Evolutionary conservation across 2,113 vertebrate genomes (phyloP).

Genomic region (Cinclus cinclus): DNA sequence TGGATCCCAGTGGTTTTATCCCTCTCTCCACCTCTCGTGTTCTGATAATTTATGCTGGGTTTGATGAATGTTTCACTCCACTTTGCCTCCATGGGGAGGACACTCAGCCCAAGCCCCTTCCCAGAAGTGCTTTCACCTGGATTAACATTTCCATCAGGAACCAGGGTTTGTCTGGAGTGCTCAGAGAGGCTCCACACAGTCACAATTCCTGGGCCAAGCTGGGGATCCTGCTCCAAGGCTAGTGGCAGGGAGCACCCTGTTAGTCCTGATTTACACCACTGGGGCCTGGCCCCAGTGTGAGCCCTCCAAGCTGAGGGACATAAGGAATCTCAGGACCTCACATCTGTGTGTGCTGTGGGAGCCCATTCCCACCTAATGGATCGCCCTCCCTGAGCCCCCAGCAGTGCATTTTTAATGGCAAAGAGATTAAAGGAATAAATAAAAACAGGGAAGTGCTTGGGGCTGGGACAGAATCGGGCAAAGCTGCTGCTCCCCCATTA

Average conservation of each 20-base stretch:
- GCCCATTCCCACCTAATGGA: not conserved
- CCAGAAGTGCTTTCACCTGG: not conserved
- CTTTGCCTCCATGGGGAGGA: fast-evolving
- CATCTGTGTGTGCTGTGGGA: not conserved
- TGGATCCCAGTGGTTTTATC: not conserved
- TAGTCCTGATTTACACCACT: not conserved
- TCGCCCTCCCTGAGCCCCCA: not conserved
- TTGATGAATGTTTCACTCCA: not conserved
- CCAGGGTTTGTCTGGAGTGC: fast-evolving
- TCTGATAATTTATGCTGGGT: not conserved
- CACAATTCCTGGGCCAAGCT: fast-evolving
- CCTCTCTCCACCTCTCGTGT: fast-evolving
- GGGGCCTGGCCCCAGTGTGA: not conserved
- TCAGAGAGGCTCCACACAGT: not conserved
- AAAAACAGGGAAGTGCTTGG: not conserved
- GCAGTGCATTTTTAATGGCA: not conserved
- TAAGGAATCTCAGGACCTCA: fast-evolving
- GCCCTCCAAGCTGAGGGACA: not conserved
- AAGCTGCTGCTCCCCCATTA: not conserved
- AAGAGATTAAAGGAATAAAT: slow-evolving; percentile 47
- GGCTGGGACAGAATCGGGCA: fast-evolving
- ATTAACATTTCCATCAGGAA: not conserved
- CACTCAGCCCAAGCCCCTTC: not conserved
- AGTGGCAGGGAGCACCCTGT: not conserved
- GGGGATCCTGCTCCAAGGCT: not conserved